Percentiles rank a stretch among this genome's conserved stretches.
phyloP scores from a whole-genome alignment of 2,113 vertebrate genomes.

The Saguinus midas region DNA sequence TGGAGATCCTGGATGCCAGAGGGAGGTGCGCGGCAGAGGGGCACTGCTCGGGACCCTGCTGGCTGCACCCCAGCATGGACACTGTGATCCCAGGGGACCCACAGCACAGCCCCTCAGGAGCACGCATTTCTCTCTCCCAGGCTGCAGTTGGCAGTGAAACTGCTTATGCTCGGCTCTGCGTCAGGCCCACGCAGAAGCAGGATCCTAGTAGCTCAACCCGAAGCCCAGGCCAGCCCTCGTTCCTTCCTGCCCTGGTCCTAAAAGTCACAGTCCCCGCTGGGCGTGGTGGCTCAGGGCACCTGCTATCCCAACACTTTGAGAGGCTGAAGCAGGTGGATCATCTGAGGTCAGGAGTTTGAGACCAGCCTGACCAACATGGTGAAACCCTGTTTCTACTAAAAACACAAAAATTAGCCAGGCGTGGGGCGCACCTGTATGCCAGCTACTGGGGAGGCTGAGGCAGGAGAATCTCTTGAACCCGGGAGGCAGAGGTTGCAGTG shows the following conservation, averaged over 20 bases:
- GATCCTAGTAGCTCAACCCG: neutral
- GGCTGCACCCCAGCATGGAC: neutral
- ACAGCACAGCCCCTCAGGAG: neutral
- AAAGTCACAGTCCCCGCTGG: accelerated
- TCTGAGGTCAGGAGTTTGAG: too few species aligned
- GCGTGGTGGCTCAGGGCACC: too few species aligned
- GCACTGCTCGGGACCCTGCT: accelerated
- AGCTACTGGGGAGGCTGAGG: too few species aligned
- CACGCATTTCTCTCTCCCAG: neutral
- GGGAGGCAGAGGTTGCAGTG: too few species aligned
- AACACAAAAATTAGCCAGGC: too few species aligned
- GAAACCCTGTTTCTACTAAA: too few species aligned
- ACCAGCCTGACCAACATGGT: too few species aligned
- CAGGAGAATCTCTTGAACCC: too few species aligned
- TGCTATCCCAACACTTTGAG: too few species aligned
- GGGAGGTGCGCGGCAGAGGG: too few species aligned
- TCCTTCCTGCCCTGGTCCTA: neutral
- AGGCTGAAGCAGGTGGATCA: too few species aligned
- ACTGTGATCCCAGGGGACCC: accelerated
- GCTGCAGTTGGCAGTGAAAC: accelerated
- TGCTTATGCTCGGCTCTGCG: neutral
- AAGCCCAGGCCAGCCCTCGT: neutral
- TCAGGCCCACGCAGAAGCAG: neutral
- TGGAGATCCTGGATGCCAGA: neutral
- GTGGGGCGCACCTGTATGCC: too few species aligned